These are phyloP conservation scores for Trilocha varians DNA, from an alignment of 2,888 invertebrate species.

Conservation along the genomic window DNA sequence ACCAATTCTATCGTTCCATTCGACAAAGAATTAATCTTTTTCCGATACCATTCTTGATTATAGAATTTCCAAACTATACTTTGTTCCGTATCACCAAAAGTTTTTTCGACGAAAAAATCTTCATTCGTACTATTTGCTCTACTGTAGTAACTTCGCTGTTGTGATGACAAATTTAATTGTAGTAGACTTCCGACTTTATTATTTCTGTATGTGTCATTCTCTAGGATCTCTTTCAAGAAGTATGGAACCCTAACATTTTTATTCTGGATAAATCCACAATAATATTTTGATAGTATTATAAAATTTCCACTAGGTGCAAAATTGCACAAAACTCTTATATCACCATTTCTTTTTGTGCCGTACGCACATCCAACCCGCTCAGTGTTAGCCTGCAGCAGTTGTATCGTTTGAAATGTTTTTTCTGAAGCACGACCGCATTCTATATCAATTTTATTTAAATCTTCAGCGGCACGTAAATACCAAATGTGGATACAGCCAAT, in stretches of 20 bases:
- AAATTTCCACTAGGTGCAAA: conserved; percentile 59
- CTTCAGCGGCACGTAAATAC: conserved; percentile 43
- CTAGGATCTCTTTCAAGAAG: too few relatives aligned
- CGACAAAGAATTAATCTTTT: conserved; percentile 13
- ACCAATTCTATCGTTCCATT: conserved; percentile 43
- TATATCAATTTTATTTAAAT: conserved; percentile 37
- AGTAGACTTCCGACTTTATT: too few relatives aligned
- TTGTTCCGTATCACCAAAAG: neutral
- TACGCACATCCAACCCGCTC: conserved; percentile 58
- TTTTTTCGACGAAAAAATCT: neutral
- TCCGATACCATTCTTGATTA: conserved; percentile 28
- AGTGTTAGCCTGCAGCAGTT: conserved; percentile 55
- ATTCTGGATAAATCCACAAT: conserved; percentile 45
- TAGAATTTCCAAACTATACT: conserved; percentile 22
- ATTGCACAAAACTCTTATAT: conserved; percentile 52
- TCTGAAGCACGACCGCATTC: conserved; percentile 44
- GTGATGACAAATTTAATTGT: too few relatives aligned
- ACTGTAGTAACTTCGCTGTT: neutral
- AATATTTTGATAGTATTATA: conserved; percentile 34
- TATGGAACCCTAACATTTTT: conserved; percentile 22
- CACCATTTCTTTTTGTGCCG: conserved; percentile 32
- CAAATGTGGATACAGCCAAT: conserved; percentile 56
- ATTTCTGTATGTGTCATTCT: too few relatives aligned
- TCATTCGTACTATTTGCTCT: neutral
- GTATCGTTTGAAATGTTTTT: conserved; percentile 41